phyloP scores from a whole-genome alignment of 2,113 vertebrate genomes.

The Symphodus melops region DNA sequence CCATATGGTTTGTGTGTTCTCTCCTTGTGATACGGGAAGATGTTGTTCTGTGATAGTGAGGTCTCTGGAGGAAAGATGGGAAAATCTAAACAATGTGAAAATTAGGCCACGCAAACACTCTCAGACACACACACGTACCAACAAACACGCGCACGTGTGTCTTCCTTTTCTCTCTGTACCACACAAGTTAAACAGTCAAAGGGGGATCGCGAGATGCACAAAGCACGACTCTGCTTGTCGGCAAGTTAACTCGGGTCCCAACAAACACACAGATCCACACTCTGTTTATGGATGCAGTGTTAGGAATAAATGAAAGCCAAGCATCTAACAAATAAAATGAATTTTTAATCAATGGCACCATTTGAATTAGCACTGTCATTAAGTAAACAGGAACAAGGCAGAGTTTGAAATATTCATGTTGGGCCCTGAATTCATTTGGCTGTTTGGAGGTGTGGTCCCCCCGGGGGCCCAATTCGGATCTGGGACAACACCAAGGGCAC shows the following conservation, averaged over 20 bases:
- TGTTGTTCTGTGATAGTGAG: constrained; percentile 74
- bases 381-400: constrained; percentile 79
- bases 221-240: constrained; percentile 46
- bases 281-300: constrained; percentile 52
- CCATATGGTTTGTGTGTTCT: constrained; percentile 44
- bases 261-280: constrained; percentile 13
- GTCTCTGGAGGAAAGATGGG: constrained; percentile 72
- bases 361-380: constrained; percentile 78
- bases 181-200: constrained; percentile 37
- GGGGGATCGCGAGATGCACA: constrained; percentile 37
- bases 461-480: constrained; percentile 61
- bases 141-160: constrained; percentile 26
- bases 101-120: constrained; percentile 74
- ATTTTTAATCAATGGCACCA: constrained; percentile 77
- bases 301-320: constrained; percentile 65
- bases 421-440: constrained; percentile 69
- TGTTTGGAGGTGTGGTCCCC: constrained; percentile 56
- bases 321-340: constrained; percentile 79
- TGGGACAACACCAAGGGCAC: constrained; percentile 61
- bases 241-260: constrained; percentile 13
- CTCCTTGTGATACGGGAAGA: constrained; percentile 68
- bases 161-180: not conserved
- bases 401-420: constrained; percentile 77
- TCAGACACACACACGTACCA: constrained; percentile 20
- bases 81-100: constrained; percentile 77